A percentile compares a stretch with the other conserved stretches of the same genome.
Evolutionary conservation across 2,797 vertebrate genomes (phyloP).

Genomic region (Zalophus californianus): DNA sequence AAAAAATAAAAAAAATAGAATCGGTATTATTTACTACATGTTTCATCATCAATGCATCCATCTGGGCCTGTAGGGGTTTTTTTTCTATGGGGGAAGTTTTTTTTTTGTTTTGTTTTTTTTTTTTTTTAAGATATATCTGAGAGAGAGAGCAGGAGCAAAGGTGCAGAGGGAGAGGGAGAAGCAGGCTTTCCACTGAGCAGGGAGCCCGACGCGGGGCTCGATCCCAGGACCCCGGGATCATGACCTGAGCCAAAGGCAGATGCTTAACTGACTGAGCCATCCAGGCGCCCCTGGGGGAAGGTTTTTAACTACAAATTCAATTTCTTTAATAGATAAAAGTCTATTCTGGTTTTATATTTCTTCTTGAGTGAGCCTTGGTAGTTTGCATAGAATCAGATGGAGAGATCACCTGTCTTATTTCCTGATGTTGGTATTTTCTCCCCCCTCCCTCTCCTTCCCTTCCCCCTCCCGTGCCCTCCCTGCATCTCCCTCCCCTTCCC

Average conservation of each 20-base stretch:
- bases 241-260: no score
- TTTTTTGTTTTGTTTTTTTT: no score
- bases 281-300: not conserved
- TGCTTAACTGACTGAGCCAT: no score
- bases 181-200: no score
- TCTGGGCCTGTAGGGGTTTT: not conserved
- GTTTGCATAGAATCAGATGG: not conserved
- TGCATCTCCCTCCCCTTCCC: accelerated
- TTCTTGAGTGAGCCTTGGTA: not conserved
- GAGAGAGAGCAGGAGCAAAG: no score
- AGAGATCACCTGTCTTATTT: accelerated
- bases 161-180: no score
- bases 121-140: no score
- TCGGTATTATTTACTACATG: not conserved
- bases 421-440: accelerated
- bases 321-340: not conserved
- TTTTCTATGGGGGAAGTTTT: not conserved
- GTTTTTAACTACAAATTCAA: not conserved
- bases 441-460: accelerated
- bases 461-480: no score
- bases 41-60: not conserved
- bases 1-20: no score
- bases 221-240: no score
- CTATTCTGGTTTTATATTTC: not conserved
- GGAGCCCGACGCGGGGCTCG: no score